Conservation (phyloP, 2,113 vertebrate species). For the Ammospiza nelsoni region DNA sequence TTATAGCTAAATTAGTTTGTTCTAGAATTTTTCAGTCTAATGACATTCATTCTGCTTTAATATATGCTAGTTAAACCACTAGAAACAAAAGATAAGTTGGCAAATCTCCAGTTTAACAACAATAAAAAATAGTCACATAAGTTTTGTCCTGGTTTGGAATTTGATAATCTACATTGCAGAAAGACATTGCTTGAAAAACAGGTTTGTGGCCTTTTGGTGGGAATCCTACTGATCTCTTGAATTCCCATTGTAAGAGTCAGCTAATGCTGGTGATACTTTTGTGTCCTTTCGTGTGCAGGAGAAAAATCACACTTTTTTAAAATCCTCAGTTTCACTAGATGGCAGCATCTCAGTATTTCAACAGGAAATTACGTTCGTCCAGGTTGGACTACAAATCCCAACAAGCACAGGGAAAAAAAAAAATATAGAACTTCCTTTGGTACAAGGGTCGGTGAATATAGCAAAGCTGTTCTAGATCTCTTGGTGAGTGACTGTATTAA, state of each 20-base stretch:
- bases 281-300: neutral
- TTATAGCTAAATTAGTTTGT: neutral
- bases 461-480: neutral
- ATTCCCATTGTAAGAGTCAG: neutral
- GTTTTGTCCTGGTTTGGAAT: neutral
- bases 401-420: neutral
- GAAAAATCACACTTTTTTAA: neutral
- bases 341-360: conserved; percentile 36
- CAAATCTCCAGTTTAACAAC: neutral
- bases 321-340: conserved; percentile 46
- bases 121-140: neutral
- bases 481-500: neutral
- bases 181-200: neutral
- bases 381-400: conserved; percentile 65
- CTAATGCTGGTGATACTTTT: neutral
- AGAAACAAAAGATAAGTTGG: neutral
- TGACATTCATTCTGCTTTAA: neutral
- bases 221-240: neutral
- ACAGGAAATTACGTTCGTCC: accelerated
- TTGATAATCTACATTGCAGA: neutral
- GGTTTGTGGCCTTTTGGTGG: neutral
- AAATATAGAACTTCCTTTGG: neutral
- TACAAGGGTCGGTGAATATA: neutral
- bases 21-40: neutral
- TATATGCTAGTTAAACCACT: neutral